Percentiles rank a stretch among this genome's conserved stretches.
phyloP scores from a whole-genome alignment of 2,797 vertebrate genomes.

The Sebastes oblongus region DNA sequence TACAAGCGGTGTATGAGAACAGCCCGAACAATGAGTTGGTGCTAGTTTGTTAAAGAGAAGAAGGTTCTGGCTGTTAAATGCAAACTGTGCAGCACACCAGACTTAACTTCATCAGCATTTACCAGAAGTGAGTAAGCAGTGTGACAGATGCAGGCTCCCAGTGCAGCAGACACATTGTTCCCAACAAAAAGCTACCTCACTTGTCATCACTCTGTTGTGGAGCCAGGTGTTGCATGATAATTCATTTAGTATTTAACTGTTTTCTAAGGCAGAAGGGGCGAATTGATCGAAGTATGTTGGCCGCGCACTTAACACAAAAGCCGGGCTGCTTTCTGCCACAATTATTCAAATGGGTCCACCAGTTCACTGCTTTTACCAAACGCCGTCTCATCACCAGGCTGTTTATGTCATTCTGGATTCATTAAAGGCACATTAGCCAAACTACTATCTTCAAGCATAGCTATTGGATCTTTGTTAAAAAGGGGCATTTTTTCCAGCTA shows the following conservation, averaged over 20 bases:
- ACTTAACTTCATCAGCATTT: conserved; percentile 56
- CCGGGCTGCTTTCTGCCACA: conserved; percentile 13
- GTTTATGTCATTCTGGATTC: conserved; percentile 19
- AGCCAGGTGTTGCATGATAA: conserved; percentile 50
- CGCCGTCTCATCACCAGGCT: conserved; percentile 19
- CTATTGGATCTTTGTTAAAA: conserved; percentile 35
- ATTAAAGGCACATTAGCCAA: conserved; percentile 39
- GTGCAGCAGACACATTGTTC: conserved; percentile 40
- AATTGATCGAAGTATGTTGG: conserved; percentile 30
- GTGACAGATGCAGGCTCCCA: conserved; percentile 45
- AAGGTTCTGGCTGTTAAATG: conserved; percentile 3
- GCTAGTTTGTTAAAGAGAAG: conserved; percentile 4
- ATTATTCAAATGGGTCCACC: conserved; percentile 45
- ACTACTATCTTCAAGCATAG: conserved; percentile 11
- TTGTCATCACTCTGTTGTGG: conserved; percentile 25
- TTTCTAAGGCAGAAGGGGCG: conserved; percentile 16
- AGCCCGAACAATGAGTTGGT: neutral
- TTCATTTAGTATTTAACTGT: conserved; percentile 42
- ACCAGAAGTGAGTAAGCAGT: conserved; percentile 24
- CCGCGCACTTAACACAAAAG: conserved; percentile 31
- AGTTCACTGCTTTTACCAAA: conserved; percentile 26
- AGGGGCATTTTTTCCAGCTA: conserved; percentile 14
- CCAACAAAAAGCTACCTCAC: conserved; percentile 34
- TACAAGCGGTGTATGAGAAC: accelerated
- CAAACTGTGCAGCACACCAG: conserved; percentile 55